Conservation (phyloP, 2,797 vertebrate species). For the Chiloscyllium punctatum region DNA sequence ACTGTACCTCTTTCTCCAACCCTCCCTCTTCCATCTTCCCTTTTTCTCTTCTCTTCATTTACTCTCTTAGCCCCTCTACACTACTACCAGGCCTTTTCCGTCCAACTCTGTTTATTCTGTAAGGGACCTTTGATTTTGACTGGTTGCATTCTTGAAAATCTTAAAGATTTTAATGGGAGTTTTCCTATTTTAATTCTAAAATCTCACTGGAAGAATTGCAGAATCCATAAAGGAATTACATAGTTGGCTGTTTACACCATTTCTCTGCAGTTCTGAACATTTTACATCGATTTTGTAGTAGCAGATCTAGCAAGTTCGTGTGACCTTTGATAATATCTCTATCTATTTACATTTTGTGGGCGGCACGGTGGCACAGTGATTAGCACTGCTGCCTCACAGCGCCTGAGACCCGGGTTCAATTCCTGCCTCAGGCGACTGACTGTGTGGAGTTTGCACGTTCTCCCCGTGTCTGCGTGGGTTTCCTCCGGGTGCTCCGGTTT, state of each 20-base stretch:
- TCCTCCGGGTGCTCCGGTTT: too few relatives aligned
- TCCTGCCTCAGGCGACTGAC: too few relatives aligned
- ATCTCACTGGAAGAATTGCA: background rate
- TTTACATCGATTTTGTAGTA: too few relatives aligned
- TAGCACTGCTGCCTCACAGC: too few relatives aligned
- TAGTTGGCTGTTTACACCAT: background rate
- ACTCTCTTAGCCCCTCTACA: background rate
- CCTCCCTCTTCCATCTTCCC: background rate
- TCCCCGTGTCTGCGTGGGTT: too few relatives aligned
- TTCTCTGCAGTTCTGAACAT: background rate
- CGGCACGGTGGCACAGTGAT: too few relatives aligned
- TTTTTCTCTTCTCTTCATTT: background rate
- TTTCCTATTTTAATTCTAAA: background rate
- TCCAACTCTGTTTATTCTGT: background rate
- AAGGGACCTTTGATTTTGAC: background rate
- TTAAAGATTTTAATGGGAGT: background rate
- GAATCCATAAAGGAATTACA: background rate
- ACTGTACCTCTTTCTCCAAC: background rate
- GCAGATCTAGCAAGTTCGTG: too few relatives aligned
- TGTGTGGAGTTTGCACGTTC: too few relatives aligned
- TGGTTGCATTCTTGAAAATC: background rate
- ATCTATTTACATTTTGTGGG: background rate
- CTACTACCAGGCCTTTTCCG: background rate
- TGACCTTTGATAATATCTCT: background rate
- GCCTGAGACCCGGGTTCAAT: too few relatives aligned